Evolutionary conservation across 1,140 invertebrate species (phyloP).

Genomic region (Sarcophaga bullata): DNA sequence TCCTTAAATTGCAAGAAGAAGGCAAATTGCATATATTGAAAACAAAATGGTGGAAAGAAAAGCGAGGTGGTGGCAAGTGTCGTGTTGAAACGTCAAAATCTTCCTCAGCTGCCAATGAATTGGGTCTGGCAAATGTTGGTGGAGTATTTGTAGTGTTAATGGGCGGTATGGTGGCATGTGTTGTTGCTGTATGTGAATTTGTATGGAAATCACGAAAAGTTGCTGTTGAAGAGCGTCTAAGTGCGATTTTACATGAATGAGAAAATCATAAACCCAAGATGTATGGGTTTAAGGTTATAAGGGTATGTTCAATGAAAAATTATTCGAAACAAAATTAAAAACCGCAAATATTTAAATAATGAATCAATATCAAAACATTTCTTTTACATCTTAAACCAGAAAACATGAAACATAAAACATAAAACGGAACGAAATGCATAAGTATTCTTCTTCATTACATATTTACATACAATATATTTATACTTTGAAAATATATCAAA

Average conservation of each 20-base stretch:
- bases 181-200: constrained; percentile 91
- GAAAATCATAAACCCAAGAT: constrained; percentile 61
- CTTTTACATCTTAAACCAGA: constrained; percentile 7
- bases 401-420: background rate
- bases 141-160: constrained; percentile 96
- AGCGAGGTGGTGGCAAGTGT: constrained; percentile 84
- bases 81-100: constrained; percentile 85
- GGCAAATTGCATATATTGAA: constrained; percentile 91
- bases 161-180: constrained; percentile 89
- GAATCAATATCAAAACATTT: constrained; percentile 14
- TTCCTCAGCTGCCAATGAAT: constrained; percentile 83
- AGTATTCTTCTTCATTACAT: background rate
- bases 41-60: constrained; percentile 96
- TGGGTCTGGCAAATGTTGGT: constrained; percentile 91
- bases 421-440: background rate
- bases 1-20: constrained; percentile 92
- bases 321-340: constrained; percentile 32
- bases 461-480: background rate
- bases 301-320: background rate
- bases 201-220: constrained; percentile 93
- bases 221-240: constrained; percentile 88
- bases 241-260: constrained; percentile 66
- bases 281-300: constrained; percentile 56
- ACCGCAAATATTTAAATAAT: background rate
- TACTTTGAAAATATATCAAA: too few species aligned